These are phyloP conservation scores for Drosophila affinis DNA, from an alignment of 2,888 invertebrate genomes.

Conservation along the genomic window DNA sequence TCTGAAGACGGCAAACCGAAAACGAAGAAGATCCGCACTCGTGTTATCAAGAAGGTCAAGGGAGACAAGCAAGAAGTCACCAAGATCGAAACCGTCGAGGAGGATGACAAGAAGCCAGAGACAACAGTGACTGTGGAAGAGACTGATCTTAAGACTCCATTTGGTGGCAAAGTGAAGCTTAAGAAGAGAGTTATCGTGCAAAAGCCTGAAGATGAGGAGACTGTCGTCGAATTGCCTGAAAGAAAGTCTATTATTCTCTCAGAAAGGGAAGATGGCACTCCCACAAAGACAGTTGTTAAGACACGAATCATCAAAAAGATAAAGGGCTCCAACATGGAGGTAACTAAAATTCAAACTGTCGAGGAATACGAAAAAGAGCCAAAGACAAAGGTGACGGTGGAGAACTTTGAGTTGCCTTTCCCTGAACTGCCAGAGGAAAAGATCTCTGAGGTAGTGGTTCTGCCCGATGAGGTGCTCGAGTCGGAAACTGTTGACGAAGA, in stretches of 20 bases:
- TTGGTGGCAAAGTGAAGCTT: constrained; percentile 51
- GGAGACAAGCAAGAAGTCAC: constrained; percentile 66
- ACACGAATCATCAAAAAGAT: constrained; percentile 85
- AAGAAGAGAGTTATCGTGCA: constrained; percentile 73
- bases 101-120: constrained; percentile 55
- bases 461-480: constrained; percentile 78
- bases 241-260: constrained; percentile 81
- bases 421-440: constrained; percentile 74
- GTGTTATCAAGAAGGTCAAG: constrained; percentile 64
- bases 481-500: constrained; percentile 71
- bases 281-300: constrained; percentile 82
- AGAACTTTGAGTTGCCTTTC: constrained; percentile 77
- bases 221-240: constrained; percentile 81
- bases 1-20: constrained; percentile 52
- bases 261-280: constrained; percentile 83
- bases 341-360: constrained; percentile 82
- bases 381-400: constrained; percentile 80
- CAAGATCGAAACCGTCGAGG: constrained; percentile 68
- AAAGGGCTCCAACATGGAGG: constrained; percentile 82
- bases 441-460: constrained; percentile 70
- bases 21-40: constrained; percentile 65
- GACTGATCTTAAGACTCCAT: constrained; percentile 39
- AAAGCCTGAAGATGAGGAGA: constrained; percentile 74
- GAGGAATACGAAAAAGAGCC: constrained; percentile 84
- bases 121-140: constrained; percentile 66